Base-by-base conservation (phyloP, 2,113 vertebrate species). In the Nothobranchius kuhntae region DNA sequence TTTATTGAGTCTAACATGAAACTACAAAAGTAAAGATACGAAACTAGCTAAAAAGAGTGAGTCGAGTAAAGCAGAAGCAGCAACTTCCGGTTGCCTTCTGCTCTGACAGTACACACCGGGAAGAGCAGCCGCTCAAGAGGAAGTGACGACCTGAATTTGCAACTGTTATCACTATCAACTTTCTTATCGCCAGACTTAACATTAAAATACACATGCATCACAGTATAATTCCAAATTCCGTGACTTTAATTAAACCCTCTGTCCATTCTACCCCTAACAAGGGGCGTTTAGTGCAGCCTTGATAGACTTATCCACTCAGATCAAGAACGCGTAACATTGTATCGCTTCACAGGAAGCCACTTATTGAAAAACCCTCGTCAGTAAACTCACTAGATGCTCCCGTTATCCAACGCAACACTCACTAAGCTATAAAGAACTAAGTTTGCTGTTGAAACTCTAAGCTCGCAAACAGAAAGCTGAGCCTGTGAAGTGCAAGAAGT, bases 281-380 rank as follows among this genome's bases (percentile, higher is more conserved):
- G 5, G 10, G 13, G 10, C 4, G 38, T 30, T 52, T 60, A 10
- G 35, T 1, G 35, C 66, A 45, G 15, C n/a, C 51, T 9, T 40
- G 21, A 30, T 15, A 7, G 15, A 60, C 36, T 58, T 58, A 72
- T 75, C 70, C 62, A 21, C 60, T 75, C 62, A 1, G 21, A 69
- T 68, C 61, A 82, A 92, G 87, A 93, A 93, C 92, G 92, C 90
- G 91, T 90, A 93, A 93, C 88, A 87, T 83, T 86, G 48, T 24
- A n/a, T 57, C 47, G 44, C 65, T 73, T 71, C 47, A 83, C 77
- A 85, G 75, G 88, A 91, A 91, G 85, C 65, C 53, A 44, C 55
- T 66, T 55, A 7, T 60, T 21, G 26, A 55, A 44, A 66, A 40
- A 0, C 30, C 30, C 9, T 40, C 38, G 38, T 40, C 38, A 8